phyloP scores from a whole-genome alignment of 2,113 vertebrate genomes.

The Gobio gobio region DNA sequence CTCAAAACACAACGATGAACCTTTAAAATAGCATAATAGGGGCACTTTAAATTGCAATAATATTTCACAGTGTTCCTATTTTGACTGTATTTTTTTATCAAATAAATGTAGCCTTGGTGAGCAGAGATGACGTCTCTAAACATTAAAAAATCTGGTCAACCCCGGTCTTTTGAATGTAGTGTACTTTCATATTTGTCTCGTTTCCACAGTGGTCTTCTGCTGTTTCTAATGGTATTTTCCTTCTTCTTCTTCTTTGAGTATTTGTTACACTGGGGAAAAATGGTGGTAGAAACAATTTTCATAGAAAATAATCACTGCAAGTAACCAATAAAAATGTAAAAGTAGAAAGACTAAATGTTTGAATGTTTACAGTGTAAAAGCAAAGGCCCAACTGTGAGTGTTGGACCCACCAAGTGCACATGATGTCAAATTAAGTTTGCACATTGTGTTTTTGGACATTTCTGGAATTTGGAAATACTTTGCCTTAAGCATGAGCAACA shows the following conservation, averaged over 20 bases:
- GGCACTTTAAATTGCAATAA: too few relatives aligned
- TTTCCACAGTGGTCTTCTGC: neutral
- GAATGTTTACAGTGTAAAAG: neutral
- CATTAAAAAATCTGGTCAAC: neutral
- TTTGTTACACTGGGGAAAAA: neutral
- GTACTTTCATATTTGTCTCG: neutral
- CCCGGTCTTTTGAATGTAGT: neutral
- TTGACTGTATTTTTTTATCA: too few relatives aligned
- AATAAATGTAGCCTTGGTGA: too few relatives aligned
- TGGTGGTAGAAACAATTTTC: too few relatives aligned
- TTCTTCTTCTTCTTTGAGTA: neutral
- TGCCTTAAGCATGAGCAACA: neutral
- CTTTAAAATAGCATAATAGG: too few relatives aligned
- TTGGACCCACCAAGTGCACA: neutral
- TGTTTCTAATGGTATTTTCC: neutral
- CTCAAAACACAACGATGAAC: too few relatives aligned
- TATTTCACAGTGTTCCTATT: too few relatives aligned
- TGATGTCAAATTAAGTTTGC: neutral
- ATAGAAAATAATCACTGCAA: too few relatives aligned
- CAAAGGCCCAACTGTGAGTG: neutral
- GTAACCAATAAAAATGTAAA: too few relatives aligned
- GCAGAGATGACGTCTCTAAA: neutral
- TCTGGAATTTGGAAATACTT: neutral
- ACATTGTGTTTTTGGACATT: neutral
- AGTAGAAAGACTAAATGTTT: too few relatives aligned